phyloP scores from a whole-genome alignment of 2,888 invertebrate species.

The Octonoba sinensis region DNA sequence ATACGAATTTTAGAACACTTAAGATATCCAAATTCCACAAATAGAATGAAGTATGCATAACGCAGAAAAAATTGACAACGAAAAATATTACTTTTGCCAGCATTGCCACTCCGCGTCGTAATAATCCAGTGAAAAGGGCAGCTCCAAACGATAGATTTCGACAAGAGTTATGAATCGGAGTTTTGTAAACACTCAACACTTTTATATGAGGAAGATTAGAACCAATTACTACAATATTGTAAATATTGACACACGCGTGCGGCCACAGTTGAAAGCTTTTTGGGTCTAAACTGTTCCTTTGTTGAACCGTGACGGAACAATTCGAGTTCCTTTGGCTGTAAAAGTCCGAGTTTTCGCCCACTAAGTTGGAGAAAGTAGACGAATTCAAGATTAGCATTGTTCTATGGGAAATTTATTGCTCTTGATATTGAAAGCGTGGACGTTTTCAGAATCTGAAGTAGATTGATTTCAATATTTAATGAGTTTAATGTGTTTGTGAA shows the following conservation, averaged over 20 bases:
- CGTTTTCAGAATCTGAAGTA: not conserved
- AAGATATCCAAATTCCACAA: constrained; percentile 6
- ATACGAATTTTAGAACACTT: constrained; percentile 3
- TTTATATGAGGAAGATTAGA: constrained; percentile 43
- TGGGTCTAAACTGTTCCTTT: constrained; percentile 23
- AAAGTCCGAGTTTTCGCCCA: constrained; percentile 5
- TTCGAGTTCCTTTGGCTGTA: constrained; percentile 26
- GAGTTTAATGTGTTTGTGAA: no score
- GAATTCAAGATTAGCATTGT: not conserved
- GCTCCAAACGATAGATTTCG: no score
- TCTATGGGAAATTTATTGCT: not conserved
- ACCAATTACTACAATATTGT: constrained; percentile 19
- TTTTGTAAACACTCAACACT: not conserved
- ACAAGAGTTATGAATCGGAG: no score
- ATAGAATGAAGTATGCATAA: constrained; percentile 8
- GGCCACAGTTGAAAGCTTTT: constrained; percentile 34
- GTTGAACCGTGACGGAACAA: constrained; percentile 23
- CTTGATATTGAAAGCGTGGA: not conserved
- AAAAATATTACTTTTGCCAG: constrained; percentile 48
- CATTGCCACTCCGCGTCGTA: constrained; percentile 1
- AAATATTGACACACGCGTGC: constrained; percentile 16
- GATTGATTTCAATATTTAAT: no score
- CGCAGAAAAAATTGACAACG: constrained; percentile 26
- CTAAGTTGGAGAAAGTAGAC: no score
- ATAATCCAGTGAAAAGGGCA: no score